Percentiles rank a stretch among this genome's conserved stretches.
phyloP scores from a whole-genome alignment of 1,140 invertebrate genomes.

The Zophobas morio region DNA sequence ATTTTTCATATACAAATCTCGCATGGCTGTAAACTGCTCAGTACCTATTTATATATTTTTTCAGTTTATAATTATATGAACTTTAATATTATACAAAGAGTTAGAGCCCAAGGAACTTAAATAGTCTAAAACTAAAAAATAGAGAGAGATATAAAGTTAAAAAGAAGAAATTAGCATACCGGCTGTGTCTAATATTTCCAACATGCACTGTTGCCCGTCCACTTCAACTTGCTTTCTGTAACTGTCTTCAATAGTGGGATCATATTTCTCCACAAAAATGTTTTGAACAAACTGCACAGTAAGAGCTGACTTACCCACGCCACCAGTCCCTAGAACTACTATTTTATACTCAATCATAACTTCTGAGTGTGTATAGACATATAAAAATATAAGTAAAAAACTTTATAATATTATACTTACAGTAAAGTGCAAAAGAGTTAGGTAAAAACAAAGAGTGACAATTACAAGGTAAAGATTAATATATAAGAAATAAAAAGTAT shows the following conservation, averaged over 20 bases:
- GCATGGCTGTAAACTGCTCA: constrained; percentile 99
- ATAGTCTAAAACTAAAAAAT: too few species aligned
- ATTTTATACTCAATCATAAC: constrained; percentile 99
- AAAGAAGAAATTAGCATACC: constrained; percentile 78
- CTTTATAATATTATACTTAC: too few species aligned
- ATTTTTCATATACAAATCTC: constrained; percentile 98
- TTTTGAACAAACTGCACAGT: constrained; percentile 99
- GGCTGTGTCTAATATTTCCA: constrained; percentile 99
- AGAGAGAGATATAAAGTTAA: neutral
- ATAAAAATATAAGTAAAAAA: too few species aligned
- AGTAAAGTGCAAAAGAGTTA: too few species aligned
- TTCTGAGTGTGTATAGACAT: too few species aligned
- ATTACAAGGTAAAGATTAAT: too few species aligned
- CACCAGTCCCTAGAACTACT: constrained; percentile 97
- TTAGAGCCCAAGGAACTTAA: too few species aligned
- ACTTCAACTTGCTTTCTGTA: constrained; percentile 99
- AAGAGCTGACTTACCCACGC: constrained; percentile 96
- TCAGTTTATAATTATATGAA: too few species aligned
- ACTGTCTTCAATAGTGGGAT: constrained; percentile 99
- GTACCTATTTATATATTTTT: too few species aligned
- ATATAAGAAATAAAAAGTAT: too few species aligned
- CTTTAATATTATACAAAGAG: too few species aligned
- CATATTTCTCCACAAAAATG: constrained; percentile 99
- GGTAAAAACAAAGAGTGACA: too few species aligned
- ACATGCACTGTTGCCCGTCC: constrained; percentile 97